Conservation (phyloP, 2,113 vertebrate genomes). For the Nannospalax galili region DNA sequence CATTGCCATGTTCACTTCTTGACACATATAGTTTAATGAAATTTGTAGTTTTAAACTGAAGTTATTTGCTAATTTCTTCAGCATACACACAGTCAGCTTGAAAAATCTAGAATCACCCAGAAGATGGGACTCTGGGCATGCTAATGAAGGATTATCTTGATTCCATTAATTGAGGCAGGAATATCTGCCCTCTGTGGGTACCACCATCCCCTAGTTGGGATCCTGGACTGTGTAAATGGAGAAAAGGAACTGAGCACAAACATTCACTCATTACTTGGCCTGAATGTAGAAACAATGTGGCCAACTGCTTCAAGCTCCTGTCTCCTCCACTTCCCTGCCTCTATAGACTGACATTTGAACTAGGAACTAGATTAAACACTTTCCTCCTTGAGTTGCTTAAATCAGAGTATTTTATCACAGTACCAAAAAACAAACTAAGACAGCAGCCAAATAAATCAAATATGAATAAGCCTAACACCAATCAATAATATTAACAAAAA, state of each 20-base stretch:
- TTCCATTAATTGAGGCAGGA: not conserved
- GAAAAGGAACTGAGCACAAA: not conserved
- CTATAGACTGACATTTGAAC: too few species aligned
- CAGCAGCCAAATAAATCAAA: not conserved
- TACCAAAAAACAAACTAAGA: too few species aligned
- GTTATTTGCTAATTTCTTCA: not conserved
- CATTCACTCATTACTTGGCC: not conserved
- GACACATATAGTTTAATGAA: not conserved
- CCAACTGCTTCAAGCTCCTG: not conserved
- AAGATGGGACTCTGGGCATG: not conserved
- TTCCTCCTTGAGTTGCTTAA: too few species aligned
- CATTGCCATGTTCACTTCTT: not conserved
- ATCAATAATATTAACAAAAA: not conserved
- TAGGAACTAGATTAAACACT: too few species aligned
- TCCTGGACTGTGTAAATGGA: not conserved
- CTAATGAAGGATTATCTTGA: not conserved
- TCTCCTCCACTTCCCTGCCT: not conserved
- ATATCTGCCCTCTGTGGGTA: not conserved
- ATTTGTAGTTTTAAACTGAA: not conserved
- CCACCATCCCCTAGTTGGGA: not conserved
- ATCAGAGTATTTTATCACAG: too few species aligned
- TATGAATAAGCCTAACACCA: not conserved
- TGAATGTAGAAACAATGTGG: not conserved
- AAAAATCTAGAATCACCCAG: not conserved
- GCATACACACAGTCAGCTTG: not conserved